Evolutionary conservation across 2,113 vertebrate genomes (phyloP).

Genomic region (Tragelaphus buxtoni): DNA sequence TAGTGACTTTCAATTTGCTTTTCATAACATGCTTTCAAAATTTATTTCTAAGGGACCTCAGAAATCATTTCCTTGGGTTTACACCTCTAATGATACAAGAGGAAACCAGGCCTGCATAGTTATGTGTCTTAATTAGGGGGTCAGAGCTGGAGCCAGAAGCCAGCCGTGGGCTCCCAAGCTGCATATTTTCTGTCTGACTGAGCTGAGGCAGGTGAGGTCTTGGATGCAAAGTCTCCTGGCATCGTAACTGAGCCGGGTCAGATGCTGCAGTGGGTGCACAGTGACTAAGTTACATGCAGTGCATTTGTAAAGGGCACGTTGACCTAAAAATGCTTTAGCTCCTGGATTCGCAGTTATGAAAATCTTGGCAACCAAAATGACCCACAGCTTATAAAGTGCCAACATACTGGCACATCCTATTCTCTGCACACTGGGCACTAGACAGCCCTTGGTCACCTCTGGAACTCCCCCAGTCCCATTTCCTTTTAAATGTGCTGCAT

Average conservation of each 20-base stretch:
- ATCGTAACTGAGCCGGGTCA: not conserved
- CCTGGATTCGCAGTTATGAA: not conserved
- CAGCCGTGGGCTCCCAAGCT: not conserved
- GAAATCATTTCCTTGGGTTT: not conserved
- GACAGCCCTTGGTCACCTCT: not conserved
- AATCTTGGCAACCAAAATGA: not conserved
- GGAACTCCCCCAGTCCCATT: not conserved
- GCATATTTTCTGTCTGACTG: not conserved
- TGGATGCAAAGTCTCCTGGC: not conserved
- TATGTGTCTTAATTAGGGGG: not conserved
- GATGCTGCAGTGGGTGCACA: not conserved
- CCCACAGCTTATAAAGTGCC: not conserved
- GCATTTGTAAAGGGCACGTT: slow-evolving; percentile 10
- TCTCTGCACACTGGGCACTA: not conserved
- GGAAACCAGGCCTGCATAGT: not conserved
- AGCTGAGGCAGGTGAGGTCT: not conserved
- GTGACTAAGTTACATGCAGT: not conserved
- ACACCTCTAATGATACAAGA: not conserved
- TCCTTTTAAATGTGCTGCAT: not conserved
- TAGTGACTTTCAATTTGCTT: slow-evolving; percentile 2
- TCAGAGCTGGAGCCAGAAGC: not conserved
- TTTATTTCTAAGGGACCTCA: not conserved
- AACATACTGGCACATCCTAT: not conserved
- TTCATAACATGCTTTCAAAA: not conserved
- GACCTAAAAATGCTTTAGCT: slow-evolving; percentile 5